phyloP scores from a whole-genome alignment of 2,888 invertebrate species.

The Sarcophaga rosellei region DNA sequence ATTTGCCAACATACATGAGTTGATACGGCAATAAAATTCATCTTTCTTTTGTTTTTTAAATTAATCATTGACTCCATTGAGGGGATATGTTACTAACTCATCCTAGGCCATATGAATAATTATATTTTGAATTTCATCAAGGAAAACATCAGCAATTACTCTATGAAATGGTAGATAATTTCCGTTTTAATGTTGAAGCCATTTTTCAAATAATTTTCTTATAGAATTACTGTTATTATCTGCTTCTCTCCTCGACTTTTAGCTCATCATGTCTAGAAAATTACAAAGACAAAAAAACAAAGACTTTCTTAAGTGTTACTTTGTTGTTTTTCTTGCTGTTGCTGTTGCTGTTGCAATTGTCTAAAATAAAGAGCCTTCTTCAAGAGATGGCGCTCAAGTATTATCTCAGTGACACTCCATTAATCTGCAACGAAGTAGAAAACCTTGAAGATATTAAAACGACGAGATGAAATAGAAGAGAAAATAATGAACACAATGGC shows the following conservation, averaged over 20 bases:
- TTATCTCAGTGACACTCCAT: slow-evolving; percentile 69
- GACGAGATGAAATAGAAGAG: background rate
- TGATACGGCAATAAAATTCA: too few relatives aligned
- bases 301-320: slow-evolving; percentile 30
- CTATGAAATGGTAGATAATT: slow-evolving; percentile 53
- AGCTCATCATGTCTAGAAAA: slow-evolving; percentile 6
- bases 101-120: background rate
- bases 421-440: slow-evolving; percentile 70
- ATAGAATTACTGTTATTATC: slow-evolving; percentile 47
- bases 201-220: slow-evolving; percentile 61
- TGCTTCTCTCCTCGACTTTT: background rate
- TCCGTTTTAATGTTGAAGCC: slow-evolving; percentile 59
- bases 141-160: slow-evolving; percentile 13
- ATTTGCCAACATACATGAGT: too few relatives aligned
- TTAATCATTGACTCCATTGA: too few relatives aligned
- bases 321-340: slow-evolving; percentile 26
- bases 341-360: slow-evolving; percentile 31
- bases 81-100: too few relatives aligned
- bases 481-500: slow-evolving; percentile 20
- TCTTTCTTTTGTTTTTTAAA: too few relatives aligned
- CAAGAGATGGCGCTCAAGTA: slow-evolving; percentile 65
- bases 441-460: slow-evolving; percentile 37
- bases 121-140: slow-evolving; percentile 35
- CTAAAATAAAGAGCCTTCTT: slow-evolving; percentile 53
- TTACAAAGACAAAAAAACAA: background rate